Evolutionary conservation across 2,797 vertebrate species (phyloP).

Genomic region (Xiphophorus birchmanni): DNA sequence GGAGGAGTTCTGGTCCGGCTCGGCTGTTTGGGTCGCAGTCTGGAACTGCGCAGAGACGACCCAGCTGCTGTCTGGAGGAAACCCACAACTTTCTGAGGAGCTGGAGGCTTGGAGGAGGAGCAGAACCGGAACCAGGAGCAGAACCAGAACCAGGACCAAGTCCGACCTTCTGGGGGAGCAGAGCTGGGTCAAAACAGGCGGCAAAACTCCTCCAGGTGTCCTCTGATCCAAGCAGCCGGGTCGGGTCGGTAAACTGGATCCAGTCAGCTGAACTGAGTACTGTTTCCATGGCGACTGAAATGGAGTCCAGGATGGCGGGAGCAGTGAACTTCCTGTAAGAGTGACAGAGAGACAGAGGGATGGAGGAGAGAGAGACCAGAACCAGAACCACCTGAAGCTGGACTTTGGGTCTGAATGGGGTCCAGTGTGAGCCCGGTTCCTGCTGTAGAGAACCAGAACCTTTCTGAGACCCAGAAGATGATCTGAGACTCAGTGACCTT

Average conservation of each 20-base stretch:
- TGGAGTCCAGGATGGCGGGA: conserved; percentile 8
- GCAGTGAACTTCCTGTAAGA: not conserved
- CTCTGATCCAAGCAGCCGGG: not conserved
- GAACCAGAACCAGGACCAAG: not conserved
- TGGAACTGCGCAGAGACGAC: conserved; percentile 4
- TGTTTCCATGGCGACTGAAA: conserved; percentile 2
- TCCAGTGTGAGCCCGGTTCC: not conserved
- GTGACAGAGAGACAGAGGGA: conserved; percentile 19
- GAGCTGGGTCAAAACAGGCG: conserved; percentile 58
- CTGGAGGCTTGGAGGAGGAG: conserved; percentile 16
- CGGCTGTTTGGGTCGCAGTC: conserved; percentile 29
- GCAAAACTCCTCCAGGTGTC: not conserved
- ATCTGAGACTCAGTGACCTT: conserved; percentile 16
- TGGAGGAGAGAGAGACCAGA: conserved; percentile 20
- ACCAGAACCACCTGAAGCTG: not conserved
- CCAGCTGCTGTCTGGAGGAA: conserved; percentile 7
- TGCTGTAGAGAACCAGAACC: not conserved
- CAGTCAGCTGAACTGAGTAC: not conserved
- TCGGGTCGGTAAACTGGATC: not conserved
- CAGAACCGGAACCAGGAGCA: not conserved
- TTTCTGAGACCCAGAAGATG: not conserved
- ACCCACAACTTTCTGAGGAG: not conserved
- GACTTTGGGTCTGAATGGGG: conserved; percentile 4
- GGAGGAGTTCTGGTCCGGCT: conserved; percentile 38
- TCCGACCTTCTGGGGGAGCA: not conserved